Percentiles rank a stretch among this genome's conserved stretches.
Conservation (phyloP, 2,888 invertebrate genomes). For the Epinotia ramella region DNA sequence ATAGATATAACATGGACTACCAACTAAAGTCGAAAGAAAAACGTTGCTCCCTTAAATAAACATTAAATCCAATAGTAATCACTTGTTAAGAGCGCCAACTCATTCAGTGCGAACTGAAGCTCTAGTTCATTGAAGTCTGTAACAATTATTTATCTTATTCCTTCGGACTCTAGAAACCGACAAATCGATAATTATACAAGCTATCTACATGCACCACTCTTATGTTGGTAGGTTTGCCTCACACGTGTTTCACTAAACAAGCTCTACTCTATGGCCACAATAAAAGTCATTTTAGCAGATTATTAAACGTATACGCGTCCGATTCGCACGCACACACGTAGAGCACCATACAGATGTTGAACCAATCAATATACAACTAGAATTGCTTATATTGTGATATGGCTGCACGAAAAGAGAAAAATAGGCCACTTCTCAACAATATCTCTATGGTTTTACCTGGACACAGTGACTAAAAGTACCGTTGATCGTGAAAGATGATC, state of each 20-base stretch:
- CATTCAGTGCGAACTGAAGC: conserved; percentile 70
- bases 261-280: conserved; percentile 32
- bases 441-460: background rate
- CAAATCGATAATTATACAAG: conserved; percentile 84
- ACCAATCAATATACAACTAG: conserved; percentile 25
- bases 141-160: conserved; percentile 62
- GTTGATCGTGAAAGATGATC: background rate
- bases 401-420: conserved; percentile 33
- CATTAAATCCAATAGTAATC: conserved; percentile 66
- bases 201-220: conserved; percentile 84
- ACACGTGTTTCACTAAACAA: conserved; percentile 20
- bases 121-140: conserved; percentile 48
- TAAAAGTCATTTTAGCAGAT: conserved; percentile 32
- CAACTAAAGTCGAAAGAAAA: conserved; percentile 70
- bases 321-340: background rate
- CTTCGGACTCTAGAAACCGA: conserved; percentile 81
- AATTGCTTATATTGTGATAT: conserved; percentile 34
- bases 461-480: background rate
- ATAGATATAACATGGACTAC: conserved; percentile 80
- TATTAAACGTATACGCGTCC: conserved; percentile 9
- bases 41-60: conserved; percentile 63
- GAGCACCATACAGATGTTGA: conserved; percentile 19
- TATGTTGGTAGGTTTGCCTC: conserved; percentile 51
- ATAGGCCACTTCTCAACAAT: conserved; percentile 28
- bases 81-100: conserved; percentile 70